Base-by-base conservation (phyloP, 2,797 vertebrate species). In the Decapterus maruadsi region DNA sequence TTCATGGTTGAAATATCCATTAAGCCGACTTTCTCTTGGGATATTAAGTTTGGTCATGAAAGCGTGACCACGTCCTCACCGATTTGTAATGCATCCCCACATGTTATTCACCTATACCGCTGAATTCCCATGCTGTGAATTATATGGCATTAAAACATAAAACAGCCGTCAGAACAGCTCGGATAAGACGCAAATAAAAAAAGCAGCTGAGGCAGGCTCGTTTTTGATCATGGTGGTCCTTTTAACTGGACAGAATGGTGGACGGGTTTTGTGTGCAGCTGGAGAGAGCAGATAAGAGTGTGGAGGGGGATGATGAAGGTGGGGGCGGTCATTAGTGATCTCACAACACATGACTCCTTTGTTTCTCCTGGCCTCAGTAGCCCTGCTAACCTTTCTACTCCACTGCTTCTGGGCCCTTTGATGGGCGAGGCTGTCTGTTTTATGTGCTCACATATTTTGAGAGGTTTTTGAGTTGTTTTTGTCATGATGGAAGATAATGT, bases 251-350 rank as follows among this genome's bases (percentile, higher is more conserved):
- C 43, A 57, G 75, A 80, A 62, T 74, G 60, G 80, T 65, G 72
- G 69, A 63, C 1, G 55, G 56, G 19, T 42, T 54, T 46, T 68
- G 20, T 69, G 48, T 86, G 68, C 85, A 90, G 88, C 90, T 93
- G 92, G 51, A 83, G 76, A 75, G 75, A 68, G 71, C 42, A 90
- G 90, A 91, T 90, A 90, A 91, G 88, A 56, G 75, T 66, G 36
- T 62, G 5, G 13, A 58, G 73, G 65, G 38, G 68, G 71, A 8
- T 26, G 83, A 64, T 51, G 16, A 76, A 56, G 61, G 75, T 66
- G 62, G 59, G 65, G 67, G 40, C 8, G 19, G 67, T 76, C 81
- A 87, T 91, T 87, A 87, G 70, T 74, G 60, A 80, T 86, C 78
- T 68, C 75, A 45, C 78, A 77, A 62, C 69, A 72, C 85, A 87